A percentile compares a stretch with the other conserved stretches of the same genome.
phyloP scores from a whole-genome alignment of 2,888 invertebrate species.

The Orchesella flavescens region DNA sequence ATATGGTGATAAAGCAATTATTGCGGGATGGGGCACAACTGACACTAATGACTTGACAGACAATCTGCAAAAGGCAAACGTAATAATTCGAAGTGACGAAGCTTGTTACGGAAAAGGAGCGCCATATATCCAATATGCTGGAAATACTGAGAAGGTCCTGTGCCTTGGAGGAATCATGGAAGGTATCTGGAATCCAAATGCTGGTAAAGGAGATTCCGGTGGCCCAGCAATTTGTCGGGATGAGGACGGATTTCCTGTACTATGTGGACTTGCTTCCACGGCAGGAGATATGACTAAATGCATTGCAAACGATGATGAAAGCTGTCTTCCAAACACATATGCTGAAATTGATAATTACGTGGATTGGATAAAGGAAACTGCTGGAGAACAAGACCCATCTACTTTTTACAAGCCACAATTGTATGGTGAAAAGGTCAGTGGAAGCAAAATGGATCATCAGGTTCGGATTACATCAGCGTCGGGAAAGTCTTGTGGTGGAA shows the following conservation, averaged over 20 bases:
- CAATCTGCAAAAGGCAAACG: constrained; percentile 15
- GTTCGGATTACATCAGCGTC: too few relatives aligned
- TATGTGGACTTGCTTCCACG: constrained; percentile 43
- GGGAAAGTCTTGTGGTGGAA: too few relatives aligned
- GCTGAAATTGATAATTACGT: constrained; percentile 21
- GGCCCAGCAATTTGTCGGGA: constrained; percentile 41
- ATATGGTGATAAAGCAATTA: background rate
- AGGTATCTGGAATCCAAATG: background rate
- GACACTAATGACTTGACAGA: background rate
- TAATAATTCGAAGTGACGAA: background rate
- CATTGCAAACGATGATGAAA: background rate
- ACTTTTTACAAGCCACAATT: too few relatives aligned
- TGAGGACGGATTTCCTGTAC: background rate
- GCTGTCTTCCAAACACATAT: constrained; percentile 37
- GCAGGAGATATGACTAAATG: constrained; percentile 27
- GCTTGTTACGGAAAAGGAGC: too few relatives aligned
- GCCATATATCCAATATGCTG: too few relatives aligned
- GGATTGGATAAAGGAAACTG: constrained; percentile 38
- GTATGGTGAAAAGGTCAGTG: too few relatives aligned
- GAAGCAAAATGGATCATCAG: too few relatives aligned
- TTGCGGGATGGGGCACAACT: constrained; percentile 6
- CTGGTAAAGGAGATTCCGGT: constrained; percentile 39
- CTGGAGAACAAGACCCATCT: constrained; percentile 29
- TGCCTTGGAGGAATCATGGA: constrained; percentile 48
- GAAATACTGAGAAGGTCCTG: constrained; percentile 12